Evolutionary conservation across 1,140 invertebrate genomes (phyloP).

Genomic region (Drosophila nigrodunni): DNA sequence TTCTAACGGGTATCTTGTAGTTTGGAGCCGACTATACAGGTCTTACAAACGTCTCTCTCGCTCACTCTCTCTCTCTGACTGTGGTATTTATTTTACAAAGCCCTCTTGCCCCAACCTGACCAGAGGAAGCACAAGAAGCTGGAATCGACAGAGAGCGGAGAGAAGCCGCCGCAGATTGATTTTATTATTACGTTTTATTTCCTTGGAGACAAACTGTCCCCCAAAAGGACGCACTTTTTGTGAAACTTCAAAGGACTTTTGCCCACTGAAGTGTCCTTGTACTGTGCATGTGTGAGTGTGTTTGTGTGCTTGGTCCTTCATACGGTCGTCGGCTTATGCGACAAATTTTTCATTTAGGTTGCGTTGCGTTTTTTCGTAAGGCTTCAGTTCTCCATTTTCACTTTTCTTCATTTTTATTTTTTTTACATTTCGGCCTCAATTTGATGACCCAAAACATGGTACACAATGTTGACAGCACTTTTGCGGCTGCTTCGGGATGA

Average conservation of each 20-base stretch:
- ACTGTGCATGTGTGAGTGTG: constrained; percentile 26
- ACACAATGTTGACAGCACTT: constrained; percentile 63
- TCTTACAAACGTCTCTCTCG: not conserved
- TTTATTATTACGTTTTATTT: constrained; percentile 79
- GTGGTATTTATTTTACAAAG: constrained; percentile 55
- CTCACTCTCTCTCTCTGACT: constrained; percentile 24
- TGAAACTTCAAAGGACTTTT: constrained; percentile 78
- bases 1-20: too few species aligned
- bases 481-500: constrained; percentile 53
- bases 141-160: not conserved
- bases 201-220: constrained; percentile 78
- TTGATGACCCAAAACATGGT: constrained; percentile 60
- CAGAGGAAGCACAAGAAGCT: not conserved
- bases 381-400: constrained; percentile 54
- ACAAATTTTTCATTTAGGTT: constrained; percentile 74
- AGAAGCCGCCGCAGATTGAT: constrained; percentile 70
- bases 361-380: constrained; percentile 52
- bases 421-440: constrained; percentile 46
- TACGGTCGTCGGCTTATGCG: constrained; percentile 67
- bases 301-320: constrained; percentile 46
- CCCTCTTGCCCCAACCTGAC: constrained; percentile 26
- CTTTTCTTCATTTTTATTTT: constrained; percentile 32
- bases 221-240: constrained; percentile 62
- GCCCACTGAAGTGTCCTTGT: constrained; percentile 71
- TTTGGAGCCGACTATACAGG: too few species aligned